phyloP scores from a whole-genome alignment of 2,888 invertebrate species.

The Agapetus fuscipes region DNA sequence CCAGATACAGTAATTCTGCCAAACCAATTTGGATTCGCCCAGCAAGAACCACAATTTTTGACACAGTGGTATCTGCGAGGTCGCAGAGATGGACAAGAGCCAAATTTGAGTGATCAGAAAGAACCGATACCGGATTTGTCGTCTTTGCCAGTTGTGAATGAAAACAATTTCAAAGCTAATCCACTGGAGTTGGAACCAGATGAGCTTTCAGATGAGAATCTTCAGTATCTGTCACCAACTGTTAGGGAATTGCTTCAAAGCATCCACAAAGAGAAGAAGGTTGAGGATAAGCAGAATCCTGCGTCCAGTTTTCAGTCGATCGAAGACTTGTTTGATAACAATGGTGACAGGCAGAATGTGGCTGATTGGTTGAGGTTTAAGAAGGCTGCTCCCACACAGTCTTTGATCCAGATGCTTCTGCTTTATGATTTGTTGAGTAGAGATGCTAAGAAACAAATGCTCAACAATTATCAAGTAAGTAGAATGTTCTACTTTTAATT shows the following conservation, averaged over 20 bases:
- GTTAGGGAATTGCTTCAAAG: constrained; percentile 35
- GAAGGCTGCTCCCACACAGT: constrained; percentile 46
- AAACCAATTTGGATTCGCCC: background rate
- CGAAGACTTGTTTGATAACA: constrained; percentile 15
- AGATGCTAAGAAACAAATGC: constrained; percentile 52
- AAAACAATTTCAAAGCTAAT: constrained; percentile 18
- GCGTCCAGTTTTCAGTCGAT: constrained; percentile 12
- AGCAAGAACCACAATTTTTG: background rate
- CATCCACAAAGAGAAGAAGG: constrained; percentile 18
- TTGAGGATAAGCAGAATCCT: constrained; percentile 8
- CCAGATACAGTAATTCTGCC: constrained; percentile 9
- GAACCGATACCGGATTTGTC: constrained; percentile 12
- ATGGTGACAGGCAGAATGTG: constrained; percentile 21
- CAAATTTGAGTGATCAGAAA: background rate
- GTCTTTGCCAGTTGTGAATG: constrained; percentile 15
- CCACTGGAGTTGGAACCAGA: constrained; percentile 25
- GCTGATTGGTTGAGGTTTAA: constrained; percentile 32
- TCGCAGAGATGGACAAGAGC: too few relatives aligned
- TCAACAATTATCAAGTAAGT: constrained; percentile 52
- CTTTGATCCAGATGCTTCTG: constrained; percentile 49
- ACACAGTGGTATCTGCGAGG: background rate
- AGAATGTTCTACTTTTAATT: too few relatives aligned
- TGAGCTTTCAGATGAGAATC: constrained; percentile 34
- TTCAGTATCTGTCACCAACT: constrained; percentile 38
- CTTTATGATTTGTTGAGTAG: constrained; percentile 56